phyloP scores from a whole-genome alignment of 2,888 invertebrate species.

The Pristionchus exspectatus region DNA sequence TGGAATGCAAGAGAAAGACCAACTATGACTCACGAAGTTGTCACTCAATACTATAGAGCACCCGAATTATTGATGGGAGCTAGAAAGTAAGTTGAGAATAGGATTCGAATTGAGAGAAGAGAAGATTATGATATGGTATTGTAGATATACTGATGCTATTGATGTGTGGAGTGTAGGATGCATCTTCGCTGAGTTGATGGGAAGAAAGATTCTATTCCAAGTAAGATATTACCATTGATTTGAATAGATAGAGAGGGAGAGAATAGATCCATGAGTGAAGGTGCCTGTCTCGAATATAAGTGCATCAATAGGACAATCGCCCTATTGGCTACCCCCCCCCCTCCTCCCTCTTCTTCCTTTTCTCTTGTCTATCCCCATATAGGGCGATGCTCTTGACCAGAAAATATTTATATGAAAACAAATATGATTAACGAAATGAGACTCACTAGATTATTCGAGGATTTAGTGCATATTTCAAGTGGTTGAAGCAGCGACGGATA shows the following conservation, averaged over 20 bases:
- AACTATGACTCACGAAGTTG: slow-evolving; percentile 99
- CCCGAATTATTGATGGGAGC: slow-evolving; percentile 99
- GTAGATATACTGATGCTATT: slow-evolving; percentile 94
- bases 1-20: slow-evolving; percentile 92
- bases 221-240: background rate
- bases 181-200: slow-evolving; percentile 97
- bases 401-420: too few relatives aligned
- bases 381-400: background rate
- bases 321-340: background rate
- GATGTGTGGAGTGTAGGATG: slow-evolving; percentile 99
- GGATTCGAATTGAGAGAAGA: background rate
- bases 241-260: background rate
- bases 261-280: background rate
- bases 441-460: too few relatives aligned
- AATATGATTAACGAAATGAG: too few relatives aligned
- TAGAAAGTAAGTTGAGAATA: slow-evolving; percentile 80
- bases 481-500: background rate
- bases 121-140: background rate
- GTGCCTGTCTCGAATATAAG: background rate
- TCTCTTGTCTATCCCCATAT: background rate
- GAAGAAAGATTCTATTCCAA: slow-evolving; percentile 95
- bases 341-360: background rate
- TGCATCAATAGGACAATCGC: slow-evolving; percentile 22
- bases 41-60: slow-evolving; percentile 99
- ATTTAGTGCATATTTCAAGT: too few relatives aligned